phyloP scores from a whole-genome alignment of 92 coral and sea anemone species.

The Phenganax subtilis region DNA sequence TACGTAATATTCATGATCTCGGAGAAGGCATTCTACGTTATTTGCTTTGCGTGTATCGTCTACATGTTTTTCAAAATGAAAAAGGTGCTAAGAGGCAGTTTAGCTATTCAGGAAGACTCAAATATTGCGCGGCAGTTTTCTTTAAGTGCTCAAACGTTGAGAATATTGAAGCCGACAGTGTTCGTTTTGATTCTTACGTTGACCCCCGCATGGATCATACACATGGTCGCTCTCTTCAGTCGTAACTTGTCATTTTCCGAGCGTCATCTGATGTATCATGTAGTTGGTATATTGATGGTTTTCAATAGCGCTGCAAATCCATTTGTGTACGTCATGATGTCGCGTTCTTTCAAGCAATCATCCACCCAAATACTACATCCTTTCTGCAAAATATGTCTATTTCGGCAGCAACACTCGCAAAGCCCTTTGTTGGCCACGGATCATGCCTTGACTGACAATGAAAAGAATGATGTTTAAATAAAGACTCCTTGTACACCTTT shows the following conservation, averaged over 20 bases:
- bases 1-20: background rate
- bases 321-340: conserved; percentile 8
- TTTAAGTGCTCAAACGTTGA: background rate
- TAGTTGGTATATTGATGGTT: conserved; percentile 21
- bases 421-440: background rate
- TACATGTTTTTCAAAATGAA: conserved; percentile 16
- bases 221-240: background rate
- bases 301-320: conserved; percentile 15
- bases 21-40: conserved; percentile 14
- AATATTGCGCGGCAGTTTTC: conserved; percentile 8
- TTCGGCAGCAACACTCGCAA: background rate
- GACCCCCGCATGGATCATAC: background rate
- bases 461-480: background rate
- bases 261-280: conserved; percentile 2
- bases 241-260: background rate
- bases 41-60: conserved; percentile 6
- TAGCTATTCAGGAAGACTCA: conserved; percentile 2
- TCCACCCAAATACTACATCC: background rate
- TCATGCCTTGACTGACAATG: background rate
- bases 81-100: background rate
- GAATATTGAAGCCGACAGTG: conserved; percentile 8
- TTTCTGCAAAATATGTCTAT: background rate
- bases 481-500: no score
- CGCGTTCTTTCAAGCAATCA: conserved; percentile 7
- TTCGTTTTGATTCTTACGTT: conserved; percentile 4